These are phyloP conservation scores for Rhagoletis pomonella DNA, from an alignment of 1,140 invertebrate genomes.

Conservation along the genomic window DNA sequence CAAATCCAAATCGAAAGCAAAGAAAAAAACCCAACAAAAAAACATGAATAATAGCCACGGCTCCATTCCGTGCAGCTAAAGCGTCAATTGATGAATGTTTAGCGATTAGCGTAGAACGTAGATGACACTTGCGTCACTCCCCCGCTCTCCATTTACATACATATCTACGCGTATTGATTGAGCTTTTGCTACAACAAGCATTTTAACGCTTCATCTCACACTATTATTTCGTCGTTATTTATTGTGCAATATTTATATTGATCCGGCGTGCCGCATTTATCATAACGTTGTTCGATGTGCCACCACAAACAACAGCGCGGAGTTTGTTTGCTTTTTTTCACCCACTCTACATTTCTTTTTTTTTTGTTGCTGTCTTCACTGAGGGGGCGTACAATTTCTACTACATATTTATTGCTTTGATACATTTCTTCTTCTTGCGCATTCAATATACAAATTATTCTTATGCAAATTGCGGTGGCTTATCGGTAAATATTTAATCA, in stretches of 20 bases:
- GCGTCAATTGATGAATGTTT: conserved; percentile 28
- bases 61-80: not conserved
- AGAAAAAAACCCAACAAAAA: not conserved
- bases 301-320: not conserved
- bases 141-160: not conserved
- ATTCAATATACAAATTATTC: conserved; percentile 41
- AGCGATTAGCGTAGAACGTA: not conserved
- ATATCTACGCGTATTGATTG: not conserved
- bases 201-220: conserved; percentile 31
- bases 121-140: not conserved
- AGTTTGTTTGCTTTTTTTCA: not conserved
- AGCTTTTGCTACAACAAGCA: not conserved
- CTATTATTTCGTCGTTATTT: conserved; percentile 34
- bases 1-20: not conserved
- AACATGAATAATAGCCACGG: conserved; percentile 17
- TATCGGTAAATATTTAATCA: conserved; percentile 3
- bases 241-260: conserved; percentile 35
- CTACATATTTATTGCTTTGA: not conserved
- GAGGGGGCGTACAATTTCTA: not conserved
- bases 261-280: not conserved
- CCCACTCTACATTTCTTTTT: not conserved
- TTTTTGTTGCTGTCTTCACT: not conserved
- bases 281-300: not conserved
- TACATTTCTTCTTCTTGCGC: not conserved
- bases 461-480: conserved; percentile 38